Base-by-base conservation (phyloP, 2,113 vertebrate genomes). In the Murina feae region DNA sequence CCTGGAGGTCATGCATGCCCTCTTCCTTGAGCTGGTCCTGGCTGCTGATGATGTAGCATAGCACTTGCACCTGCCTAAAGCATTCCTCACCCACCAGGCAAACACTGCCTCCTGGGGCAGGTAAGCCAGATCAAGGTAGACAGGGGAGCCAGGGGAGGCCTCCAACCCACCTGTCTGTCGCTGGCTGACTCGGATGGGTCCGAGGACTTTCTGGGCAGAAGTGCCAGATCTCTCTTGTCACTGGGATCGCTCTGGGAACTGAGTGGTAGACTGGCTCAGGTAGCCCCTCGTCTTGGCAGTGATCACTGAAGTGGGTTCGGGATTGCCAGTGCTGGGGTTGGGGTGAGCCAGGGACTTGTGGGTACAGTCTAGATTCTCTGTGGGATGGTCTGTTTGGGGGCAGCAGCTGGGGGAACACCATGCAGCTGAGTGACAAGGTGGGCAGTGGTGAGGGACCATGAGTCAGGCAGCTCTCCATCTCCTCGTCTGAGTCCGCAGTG, bases 91-190 rank as follows among this genome's bases (percentile, higher is more conserved):
- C 98, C 68, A 99, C 97, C 0, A 98, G 98, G 42, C 98, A 97
- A 1, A 98, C 98, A 2, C 99, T 98, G 1, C 93, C 32, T 69
- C 0, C 99, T 98, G 0, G 0, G 99, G 99, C 90, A 99, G 95
- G 90, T 99, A 99, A 1, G 99, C 99, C 96, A 99, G 98, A 97
- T 99, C 99, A 96, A 99, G 96, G 28, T 99, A 99, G 2, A 99
- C 53, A 0, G 97, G 98, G 35, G 95, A 71, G 1, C 96, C 84
- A 0, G 44, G 86, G 0, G 97, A 71, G 11, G 68, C 69, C 0
- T 78, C 21, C 0, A 94, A 12, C 0, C 42, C 75, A 0, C 23
- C 17, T 0, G 85, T 9, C 3, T 90, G 88, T 60, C 69, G n/a
- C 58, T 28, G 4, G 82, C 44, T 25, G 76, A 6, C 63, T 96